phyloP scores from a whole-genome alignment of 2,888 invertebrate species.

The Ctena decussata region DNA sequence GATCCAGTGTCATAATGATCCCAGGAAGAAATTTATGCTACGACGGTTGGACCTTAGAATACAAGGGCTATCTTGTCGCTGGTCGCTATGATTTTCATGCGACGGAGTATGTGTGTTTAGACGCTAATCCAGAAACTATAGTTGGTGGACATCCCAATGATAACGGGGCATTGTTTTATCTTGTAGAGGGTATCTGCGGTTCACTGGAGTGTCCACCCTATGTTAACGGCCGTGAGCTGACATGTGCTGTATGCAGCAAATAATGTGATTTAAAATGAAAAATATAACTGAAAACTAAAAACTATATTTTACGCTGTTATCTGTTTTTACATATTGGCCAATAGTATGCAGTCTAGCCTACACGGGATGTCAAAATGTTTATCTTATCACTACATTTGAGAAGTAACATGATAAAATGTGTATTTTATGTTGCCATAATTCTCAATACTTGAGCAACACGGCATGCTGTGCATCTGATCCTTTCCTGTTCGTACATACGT shows the following conservation, averaged over 20 bases:
- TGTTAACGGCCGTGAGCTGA: constrained; percentile 18
- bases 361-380: no score
- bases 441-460: no score
- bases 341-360: no score
- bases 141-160: neutral
- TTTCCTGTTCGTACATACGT: no score
- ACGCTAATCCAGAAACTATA: neutral
- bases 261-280: no score
- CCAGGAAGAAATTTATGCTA: constrained; percentile 10
- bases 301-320: no score
- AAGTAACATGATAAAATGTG: no score
- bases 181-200: constrained; percentile 5
- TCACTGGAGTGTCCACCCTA: neutral
- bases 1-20: constrained; percentile 9
- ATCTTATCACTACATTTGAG: no score
- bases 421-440: no score
- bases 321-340: no score
- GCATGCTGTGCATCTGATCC: no score
- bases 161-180: neutral
- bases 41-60: constrained; percentile 19
- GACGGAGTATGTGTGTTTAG: constrained; percentile 1
- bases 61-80: neutral
- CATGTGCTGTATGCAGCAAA: constrained; percentile 17
- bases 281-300: no score
- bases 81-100: neutral